Evolutionary conservation across 2,797 vertebrate genomes (phyloP), one percentile per base, ranked within the genome.

Genomic region (Hoplostethus mediterraneus): DNA sequence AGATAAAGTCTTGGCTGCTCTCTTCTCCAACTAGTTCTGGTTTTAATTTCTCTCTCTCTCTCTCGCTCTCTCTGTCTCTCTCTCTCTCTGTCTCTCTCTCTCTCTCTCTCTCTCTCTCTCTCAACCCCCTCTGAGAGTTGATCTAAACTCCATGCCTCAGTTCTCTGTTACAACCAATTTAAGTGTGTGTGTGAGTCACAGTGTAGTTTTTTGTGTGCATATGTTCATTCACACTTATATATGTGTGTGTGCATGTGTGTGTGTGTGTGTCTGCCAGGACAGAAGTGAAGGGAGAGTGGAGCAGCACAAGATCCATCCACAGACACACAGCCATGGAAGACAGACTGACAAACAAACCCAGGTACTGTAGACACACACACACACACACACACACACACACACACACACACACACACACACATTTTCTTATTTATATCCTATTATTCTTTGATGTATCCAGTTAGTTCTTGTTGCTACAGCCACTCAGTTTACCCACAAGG

Each of bases 221-320:
- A 16, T 56, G 31, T 56, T 31, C 33, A 33, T 64, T 60, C 16
- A 65, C 56, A 47, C 73, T 36, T 63, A 21, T 64, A 54, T 68
- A 36, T 73, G 16, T 81, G 49, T 75, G 60, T 78, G 10, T 78
- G 67, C 66, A 63, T 80, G 33, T 77, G 54, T 77, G 75, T 77
- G 51, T 81, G 78, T 62, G 69, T 81, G 75, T 89, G 86, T 88
- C 55, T 87, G 93, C 75, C 94, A 97, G 96, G 96, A 96, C 95
- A 97, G 96, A 87, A 96, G 95, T 95, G 96, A 96, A 89, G 95
- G 91, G 87, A 92, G 90, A 63, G 89, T 92, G 87, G 93, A 92
- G 80, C 83, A 64, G 57, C 81, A 5, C 21, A 59, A 54, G 47
- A 44, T 71, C 73, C 90, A 87, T 52, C 68, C 72, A 78, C 94